phyloP scores from a whole-genome alignment of 2,797 vertebrate species.

The Spinus olivaceus region DNA sequence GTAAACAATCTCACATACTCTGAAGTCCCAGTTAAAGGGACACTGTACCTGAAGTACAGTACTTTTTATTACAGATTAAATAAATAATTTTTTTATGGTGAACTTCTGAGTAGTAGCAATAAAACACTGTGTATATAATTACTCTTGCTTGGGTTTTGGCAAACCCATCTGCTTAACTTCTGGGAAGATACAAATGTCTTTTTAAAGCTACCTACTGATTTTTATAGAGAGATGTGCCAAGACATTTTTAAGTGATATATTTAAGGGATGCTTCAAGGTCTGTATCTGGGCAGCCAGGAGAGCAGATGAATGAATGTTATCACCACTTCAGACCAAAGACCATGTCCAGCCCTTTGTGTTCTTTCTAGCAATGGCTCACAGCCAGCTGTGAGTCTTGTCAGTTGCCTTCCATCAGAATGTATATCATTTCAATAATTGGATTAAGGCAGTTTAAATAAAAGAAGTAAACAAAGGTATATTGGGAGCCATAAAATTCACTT shows the following conservation, averaged over 20 bases:
- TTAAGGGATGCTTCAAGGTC: neutral
- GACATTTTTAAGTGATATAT: neutral
- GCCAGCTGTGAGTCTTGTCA: neutral
- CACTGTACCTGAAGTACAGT: neutral
- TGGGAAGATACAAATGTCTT: neutral
- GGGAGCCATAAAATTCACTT: neutral
- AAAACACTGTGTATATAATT: neutral
- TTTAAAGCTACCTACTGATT: neutral
- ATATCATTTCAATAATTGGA: neutral
- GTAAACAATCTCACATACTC: neutral
- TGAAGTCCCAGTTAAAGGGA: neutral
- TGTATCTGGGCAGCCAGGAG: neutral
- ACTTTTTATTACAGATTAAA: neutral
- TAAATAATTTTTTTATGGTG: neutral
- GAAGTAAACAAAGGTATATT: neutral
- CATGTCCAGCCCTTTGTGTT: neutral
- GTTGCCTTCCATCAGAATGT: neutral
- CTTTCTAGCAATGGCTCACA: neutral
- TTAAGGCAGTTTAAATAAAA: neutral
- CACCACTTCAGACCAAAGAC: neutral
- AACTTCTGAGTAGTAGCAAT: neutral
- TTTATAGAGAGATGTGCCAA: neutral
- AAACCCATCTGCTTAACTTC: neutral
- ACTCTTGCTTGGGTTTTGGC: neutral
- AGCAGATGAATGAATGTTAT: neutral